Evolutionary conservation across 2,888 invertebrate genomes (phyloP).

Genomic region (Polyommatus icarus): DNA sequence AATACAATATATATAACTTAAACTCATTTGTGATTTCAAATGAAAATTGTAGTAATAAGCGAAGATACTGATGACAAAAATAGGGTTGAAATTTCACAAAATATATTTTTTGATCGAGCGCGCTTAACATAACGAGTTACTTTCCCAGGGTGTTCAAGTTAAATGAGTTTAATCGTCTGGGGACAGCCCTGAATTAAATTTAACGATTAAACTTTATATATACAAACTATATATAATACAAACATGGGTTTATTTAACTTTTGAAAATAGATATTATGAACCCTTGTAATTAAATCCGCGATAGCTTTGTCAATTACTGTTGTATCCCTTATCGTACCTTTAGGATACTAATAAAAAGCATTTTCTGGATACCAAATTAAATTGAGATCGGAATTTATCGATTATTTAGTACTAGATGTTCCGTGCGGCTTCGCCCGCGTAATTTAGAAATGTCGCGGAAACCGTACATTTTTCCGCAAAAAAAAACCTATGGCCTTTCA

Average conservation of each 20-base stretch:
- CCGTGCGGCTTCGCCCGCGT: too few species aligned
- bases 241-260: not conserved
- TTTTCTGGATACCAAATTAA: too few species aligned
- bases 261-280: not conserved
- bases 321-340: too few species aligned
- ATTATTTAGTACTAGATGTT: too few species aligned
- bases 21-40: not conserved
- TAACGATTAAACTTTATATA: constrained; percentile 10
- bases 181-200: constrained; percentile 30
- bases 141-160: constrained; percentile 15
- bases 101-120: not conserved
- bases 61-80: not conserved
- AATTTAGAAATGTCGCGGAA: too few species aligned
- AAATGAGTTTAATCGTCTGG: constrained; percentile 11
- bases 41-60: not conserved
- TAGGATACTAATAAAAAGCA: too few species aligned
- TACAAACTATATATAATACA: not conserved
- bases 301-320: not conserved
- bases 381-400: too few species aligned
- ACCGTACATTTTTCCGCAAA: too few species aligned
- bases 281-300: not conserved
- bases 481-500: too few species aligned
- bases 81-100: not conserved
- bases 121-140: constrained; percentile 10
- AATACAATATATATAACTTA: too few species aligned